A percentile compares a stretch with the other conserved stretches of the same genome.
phyloP scores from a whole-genome alignment of 2,797 vertebrate species.

The Melanitta fusca region DNA sequence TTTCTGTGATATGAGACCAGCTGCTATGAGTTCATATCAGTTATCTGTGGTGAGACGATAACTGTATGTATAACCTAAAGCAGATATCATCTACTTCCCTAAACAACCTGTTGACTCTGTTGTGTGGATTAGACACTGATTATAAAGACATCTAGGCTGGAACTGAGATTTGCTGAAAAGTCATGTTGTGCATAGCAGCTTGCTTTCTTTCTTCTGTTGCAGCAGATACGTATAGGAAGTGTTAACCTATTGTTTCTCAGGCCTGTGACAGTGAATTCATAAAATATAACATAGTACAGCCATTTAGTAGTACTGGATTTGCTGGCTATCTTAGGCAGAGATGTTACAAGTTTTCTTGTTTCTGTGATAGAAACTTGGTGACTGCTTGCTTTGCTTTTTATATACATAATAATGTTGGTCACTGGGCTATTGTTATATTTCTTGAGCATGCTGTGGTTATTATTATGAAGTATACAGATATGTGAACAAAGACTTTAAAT shows the following conservation, averaged over 20 bases:
- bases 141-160: not conserved
- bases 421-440: not conserved
- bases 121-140: not conserved
- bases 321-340: not conserved
- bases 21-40: not conserved
- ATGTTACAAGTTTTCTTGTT: not conserved
- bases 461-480: not conserved
- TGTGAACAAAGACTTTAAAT: not conserved
- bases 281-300: not conserved
- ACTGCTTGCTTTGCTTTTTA: not conserved
- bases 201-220: not conserved
- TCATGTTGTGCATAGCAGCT: not conserved
- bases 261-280: not conserved
- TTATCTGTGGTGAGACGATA: slow-evolving; percentile 54
- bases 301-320: not conserved
- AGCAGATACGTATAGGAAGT: not conserved
- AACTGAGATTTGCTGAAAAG: not conserved
- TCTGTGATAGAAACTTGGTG: not conserved
- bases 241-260: not conserved
- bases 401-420: not conserved
- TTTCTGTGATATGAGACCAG: slow-evolving; percentile 39
- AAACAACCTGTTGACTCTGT: slow-evolving; percentile 28
- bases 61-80: not conserved
- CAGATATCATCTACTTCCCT: slow-evolving; percentile 42
- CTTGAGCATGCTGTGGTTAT: not conserved